A percentile compares a stretch with the other conserved stretches of the same genome.
These are phyloP conservation scores for Ernsta delagoae DNA, from an alignment of 2,888 invertebrate species.

Conservation along the genomic window DNA sequence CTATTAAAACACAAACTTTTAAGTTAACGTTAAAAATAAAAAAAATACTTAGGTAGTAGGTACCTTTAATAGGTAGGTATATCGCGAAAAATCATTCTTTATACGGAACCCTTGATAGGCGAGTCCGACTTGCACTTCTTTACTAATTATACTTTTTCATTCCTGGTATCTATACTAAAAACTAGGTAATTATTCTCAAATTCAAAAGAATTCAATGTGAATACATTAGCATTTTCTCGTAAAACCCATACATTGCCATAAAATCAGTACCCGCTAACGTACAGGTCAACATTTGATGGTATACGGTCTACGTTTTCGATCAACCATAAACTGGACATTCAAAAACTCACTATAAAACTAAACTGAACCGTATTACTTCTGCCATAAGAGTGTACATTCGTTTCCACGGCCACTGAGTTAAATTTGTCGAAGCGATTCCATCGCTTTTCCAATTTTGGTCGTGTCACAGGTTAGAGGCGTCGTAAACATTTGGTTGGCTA, in stretches of 20 bases:
- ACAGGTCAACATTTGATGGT: slow-evolving; percentile 47
- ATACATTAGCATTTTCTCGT: slow-evolving; percentile 14
- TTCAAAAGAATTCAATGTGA: slow-evolving; percentile 13
- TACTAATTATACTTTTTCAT: too few relatives aligned
- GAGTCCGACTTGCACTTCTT: too few relatives aligned
- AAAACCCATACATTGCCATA: slow-evolving; percentile 21
- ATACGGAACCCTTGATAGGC: too few relatives aligned
- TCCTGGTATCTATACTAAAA: too few relatives aligned
- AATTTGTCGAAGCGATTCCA: slow-evolving; percentile 43
- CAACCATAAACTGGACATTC: not conserved
- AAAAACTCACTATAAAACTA: not conserved
- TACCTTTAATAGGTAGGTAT: too few relatives aligned
- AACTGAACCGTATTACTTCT: slow-evolving; percentile 31
- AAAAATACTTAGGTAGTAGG: too few relatives aligned
- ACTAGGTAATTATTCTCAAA: too few relatives aligned
- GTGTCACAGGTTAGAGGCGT: slow-evolving; percentile 49
- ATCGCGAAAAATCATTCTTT: too few relatives aligned
- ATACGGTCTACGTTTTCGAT: slow-evolving; percentile 12
- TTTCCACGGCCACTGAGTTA: not conserved
- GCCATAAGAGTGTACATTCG: slow-evolving; percentile 23
- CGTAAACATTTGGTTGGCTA: slow-evolving; percentile 45
- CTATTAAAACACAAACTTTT: too few relatives aligned
- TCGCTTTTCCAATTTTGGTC: slow-evolving; percentile 50
- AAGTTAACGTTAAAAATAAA: too few relatives aligned
- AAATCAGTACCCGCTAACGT: slow-evolving; percentile 38